These are phyloP conservation scores for Lophochroa leadbeateri DNA, from an alignment of 2,113 vertebrate genomes.

Conservation along the genomic window DNA sequence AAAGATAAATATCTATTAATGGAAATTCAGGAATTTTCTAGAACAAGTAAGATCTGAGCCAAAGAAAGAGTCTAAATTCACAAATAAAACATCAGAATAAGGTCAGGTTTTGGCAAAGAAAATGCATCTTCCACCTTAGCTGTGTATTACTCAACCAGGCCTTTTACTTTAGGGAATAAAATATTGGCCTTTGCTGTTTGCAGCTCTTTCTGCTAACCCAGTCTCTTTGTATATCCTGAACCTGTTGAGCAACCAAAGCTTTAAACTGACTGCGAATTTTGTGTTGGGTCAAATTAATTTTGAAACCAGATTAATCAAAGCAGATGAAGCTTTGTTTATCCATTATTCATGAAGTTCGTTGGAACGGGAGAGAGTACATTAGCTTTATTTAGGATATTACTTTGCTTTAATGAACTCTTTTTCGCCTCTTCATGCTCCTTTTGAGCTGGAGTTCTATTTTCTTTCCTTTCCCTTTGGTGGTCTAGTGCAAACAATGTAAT, in stretches of 20 bases:
- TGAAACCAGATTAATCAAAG: constrained; percentile 77
- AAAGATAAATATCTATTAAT: not conserved
- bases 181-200: constrained; percentile 15
- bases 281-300: constrained; percentile 74
- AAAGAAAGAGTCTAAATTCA: not conserved
- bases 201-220: constrained; percentile 2
- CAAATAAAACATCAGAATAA: not conserved
- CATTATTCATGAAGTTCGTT: constrained; percentile 75
- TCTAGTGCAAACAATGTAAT: not conserved
- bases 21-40: not conserved
- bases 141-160: constrained; percentile 24
- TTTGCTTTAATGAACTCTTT: constrained; percentile 61
- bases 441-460: not conserved
- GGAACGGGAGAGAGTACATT: constrained; percentile 57
- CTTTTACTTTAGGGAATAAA: constrained; percentile 24
- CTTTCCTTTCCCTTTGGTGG: not conserved
- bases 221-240: constrained; percentile 44
- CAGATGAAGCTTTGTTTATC: constrained; percentile 69
- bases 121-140: not conserved
- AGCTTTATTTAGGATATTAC: constrained; percentile 57
- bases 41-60: not conserved
- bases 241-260: constrained; percentile 55
- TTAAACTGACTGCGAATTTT: constrained; percentile 76
- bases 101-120: not conserved
- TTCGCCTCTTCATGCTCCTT: constrained; percentile 17